These are phyloP conservation scores for Micromys minutus DNA, from an alignment of 2,113 vertebrate genomes.

Conservation along the genomic window DNA sequence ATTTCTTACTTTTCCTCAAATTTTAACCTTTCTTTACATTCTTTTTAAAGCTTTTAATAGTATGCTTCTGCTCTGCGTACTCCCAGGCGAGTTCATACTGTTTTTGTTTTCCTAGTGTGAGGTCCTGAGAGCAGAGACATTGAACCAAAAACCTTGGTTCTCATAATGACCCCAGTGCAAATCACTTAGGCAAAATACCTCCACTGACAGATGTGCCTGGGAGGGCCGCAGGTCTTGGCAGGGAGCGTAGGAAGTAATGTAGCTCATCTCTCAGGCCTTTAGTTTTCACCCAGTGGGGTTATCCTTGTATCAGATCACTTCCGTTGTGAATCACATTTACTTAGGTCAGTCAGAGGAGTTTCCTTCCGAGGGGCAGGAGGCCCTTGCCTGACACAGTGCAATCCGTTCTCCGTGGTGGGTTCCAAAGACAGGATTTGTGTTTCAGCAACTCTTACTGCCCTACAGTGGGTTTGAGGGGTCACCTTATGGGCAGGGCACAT, in stretches of 20 bases:
- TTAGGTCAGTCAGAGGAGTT: background rate
- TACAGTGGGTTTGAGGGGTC: background rate
- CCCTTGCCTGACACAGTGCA: too few relatives aligned
- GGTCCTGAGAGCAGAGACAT: background rate
- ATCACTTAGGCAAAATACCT: slow-evolving; percentile 24
- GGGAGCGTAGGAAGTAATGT: rapidly evolving
- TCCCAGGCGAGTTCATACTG: background rate
- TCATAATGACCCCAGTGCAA: background rate
- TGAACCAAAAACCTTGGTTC: background rate
- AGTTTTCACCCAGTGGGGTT: background rate
- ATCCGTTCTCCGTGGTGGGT: background rate
- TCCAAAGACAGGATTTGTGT: background rate
- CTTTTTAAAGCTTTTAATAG: background rate
- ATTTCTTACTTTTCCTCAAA: background rate
- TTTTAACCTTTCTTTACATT: background rate
- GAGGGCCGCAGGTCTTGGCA: background rate
- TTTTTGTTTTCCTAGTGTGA: background rate
- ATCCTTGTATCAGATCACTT: background rate
- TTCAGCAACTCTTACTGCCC: too few relatives aligned
- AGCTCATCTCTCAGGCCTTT: background rate
- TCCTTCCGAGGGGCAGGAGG: background rate
- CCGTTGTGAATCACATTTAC: background rate
- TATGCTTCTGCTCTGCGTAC: too few relatives aligned
- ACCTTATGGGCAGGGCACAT: rapidly evolving
- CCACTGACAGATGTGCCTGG: background rate